phyloP scores from a whole-genome alignment of 2,113 vertebrate genomes.

The Xiphophorus maculatus region DNA sequence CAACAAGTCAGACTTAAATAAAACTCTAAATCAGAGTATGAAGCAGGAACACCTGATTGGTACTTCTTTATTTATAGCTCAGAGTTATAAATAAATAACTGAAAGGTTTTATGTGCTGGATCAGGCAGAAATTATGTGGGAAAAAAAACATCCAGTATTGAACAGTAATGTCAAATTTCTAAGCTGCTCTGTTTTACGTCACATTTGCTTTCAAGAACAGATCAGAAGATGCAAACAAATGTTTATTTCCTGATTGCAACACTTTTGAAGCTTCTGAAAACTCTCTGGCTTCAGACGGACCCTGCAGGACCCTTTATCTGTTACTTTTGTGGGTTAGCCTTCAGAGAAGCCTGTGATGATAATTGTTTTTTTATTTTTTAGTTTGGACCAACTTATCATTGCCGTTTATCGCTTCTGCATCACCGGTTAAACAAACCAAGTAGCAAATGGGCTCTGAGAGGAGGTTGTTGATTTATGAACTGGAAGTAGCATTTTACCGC shows the following conservation, averaged over 20 bases:
- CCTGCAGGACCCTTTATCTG: conserved; percentile 53
- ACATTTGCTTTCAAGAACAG: conserved; percentile 19
- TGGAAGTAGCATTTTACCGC: conserved; percentile 37
- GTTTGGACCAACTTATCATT: conserved; percentile 36
- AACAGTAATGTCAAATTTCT: not conserved
- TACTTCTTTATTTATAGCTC: no score
- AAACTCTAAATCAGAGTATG: no score
- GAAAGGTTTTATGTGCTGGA: no score
- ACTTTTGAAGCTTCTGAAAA: conserved; percentile 29
- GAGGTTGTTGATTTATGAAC: conserved; percentile 34
- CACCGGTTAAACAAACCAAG: conserved; percentile 34
- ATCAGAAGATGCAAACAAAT: conserved; percentile 23
- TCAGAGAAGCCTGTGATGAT: conserved; percentile 50
- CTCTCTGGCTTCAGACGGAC: conserved; percentile 60
- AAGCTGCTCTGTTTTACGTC: conserved; percentile 11
- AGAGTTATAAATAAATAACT: no score
- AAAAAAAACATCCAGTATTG: no score
- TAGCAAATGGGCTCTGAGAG: conserved; percentile 26
- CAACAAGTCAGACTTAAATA: no score
- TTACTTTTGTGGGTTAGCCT: conserved; percentile 25
- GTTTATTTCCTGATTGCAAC: conserved; percentile 11
- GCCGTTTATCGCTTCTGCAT: conserved; percentile 28
- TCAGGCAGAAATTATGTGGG: no score
- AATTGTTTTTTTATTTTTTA: conserved; percentile 10
- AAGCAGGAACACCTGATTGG: no score